These are phyloP conservation scores for Balearica regulorum DNA, from an alignment of 2,797 vertebrate genomes.

Conservation along the genomic window DNA sequence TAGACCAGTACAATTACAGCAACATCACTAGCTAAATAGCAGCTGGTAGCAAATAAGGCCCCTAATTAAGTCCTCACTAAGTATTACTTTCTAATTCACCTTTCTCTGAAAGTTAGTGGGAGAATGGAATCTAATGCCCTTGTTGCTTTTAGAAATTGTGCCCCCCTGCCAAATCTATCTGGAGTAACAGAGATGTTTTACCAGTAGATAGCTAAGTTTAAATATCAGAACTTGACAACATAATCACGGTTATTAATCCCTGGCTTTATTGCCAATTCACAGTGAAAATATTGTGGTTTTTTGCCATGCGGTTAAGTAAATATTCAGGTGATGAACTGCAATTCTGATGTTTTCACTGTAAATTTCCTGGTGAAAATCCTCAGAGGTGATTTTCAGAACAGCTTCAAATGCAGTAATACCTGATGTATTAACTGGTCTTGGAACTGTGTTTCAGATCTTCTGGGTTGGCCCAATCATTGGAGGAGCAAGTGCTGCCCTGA, in stretches of 20 bases:
- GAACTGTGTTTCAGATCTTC: slow-evolving; percentile 82
- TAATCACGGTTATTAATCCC: not conserved
- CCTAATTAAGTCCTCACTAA: not conserved
- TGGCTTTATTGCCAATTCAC: not conserved
- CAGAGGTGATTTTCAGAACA: not conserved
- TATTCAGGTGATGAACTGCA: too few species aligned
- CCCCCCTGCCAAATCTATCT: not conserved
- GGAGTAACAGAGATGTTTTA: not conserved
- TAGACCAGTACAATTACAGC: not conserved
- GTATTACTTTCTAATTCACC: not conserved
- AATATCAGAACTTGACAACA: not conserved
- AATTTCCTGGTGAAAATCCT: not conserved
- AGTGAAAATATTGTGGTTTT: not conserved
- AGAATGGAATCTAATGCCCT: not conserved
- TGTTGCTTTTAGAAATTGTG: not conserved
- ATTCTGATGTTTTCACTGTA: not conserved
- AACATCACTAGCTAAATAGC: not conserved
- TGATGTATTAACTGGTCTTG: not conserved
- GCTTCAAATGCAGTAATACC: not conserved
- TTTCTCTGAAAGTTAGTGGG: not conserved
- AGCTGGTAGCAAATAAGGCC: not conserved
- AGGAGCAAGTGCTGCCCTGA: slow-evolving; percentile 85
- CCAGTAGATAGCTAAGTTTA: not conserved
- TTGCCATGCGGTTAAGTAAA: fast-evolving
- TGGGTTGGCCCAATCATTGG: slow-evolving; percentile 97